Conservation (phyloP, 1,140 invertebrate species). For the Drosophila nasuta region DNA sequence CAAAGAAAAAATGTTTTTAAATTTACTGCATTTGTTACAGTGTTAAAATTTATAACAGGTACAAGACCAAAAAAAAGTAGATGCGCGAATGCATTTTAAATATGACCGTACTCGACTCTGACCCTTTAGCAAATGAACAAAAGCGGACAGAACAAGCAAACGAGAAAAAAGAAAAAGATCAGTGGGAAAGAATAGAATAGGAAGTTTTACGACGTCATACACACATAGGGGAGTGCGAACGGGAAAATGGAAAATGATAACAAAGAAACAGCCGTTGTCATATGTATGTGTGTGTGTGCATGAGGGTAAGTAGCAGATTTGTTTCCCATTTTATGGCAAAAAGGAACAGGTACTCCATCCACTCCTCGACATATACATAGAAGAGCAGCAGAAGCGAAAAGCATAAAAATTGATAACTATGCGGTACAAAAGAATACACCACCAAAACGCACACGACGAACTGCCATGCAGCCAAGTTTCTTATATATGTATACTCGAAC, state of each 20-base stretch:
- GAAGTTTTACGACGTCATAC: constrained; percentile 13
- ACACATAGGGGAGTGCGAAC: constrained; percentile 21
- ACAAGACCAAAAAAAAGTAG: neutral
- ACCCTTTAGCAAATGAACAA: constrained; percentile 16
- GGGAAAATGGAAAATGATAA: constrained; percentile 5
- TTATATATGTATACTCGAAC: neutral
- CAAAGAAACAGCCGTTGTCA: constrained; percentile 30
- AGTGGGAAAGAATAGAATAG: constrained; percentile 16
- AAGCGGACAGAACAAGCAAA: constrained; percentile 4
- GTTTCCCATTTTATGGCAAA: constrained; percentile 28
- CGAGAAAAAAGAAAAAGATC: constrained; percentile 25
- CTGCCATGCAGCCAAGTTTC: neutral
- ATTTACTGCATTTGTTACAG: constrained; percentile 15
- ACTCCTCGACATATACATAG: neutral
- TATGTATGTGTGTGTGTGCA: neutral
- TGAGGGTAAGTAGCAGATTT: constrained; percentile 40
- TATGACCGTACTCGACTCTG: constrained; percentile 7
- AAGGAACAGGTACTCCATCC: constrained; percentile 43
- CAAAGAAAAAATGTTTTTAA: neutral
- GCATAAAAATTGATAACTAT: constrained; percentile 41
- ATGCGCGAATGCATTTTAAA: constrained; percentile 6
- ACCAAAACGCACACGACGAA: constrained; percentile 33
- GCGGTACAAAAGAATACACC: constrained; percentile 48
- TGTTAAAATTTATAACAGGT: neutral
- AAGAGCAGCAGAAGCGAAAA: constrained; percentile 3